Base-by-base conservation (phyloP, 2,888 invertebrate species). In the Aporophyla lueneburgensis region DNA sequence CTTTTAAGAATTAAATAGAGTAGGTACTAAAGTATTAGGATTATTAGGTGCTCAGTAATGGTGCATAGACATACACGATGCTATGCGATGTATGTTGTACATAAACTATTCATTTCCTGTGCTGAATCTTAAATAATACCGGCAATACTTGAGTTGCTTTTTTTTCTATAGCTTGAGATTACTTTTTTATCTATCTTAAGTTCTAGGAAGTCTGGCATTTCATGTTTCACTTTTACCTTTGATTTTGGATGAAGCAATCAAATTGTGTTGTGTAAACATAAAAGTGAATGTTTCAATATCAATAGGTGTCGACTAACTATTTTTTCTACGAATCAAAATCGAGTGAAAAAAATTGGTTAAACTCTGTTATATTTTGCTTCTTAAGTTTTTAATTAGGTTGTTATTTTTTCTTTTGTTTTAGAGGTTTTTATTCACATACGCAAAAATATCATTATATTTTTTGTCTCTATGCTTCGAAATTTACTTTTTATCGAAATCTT, bases 41-140 rank as follows among this genome's bases (percentile, higher is more conserved):
- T 76, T 66, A 76, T 66, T 33, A 58, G 56, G 40, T 62, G 43
- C 27, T n/a, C 2, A 24, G 43, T 56, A 58, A 56, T 53, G 58
- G 56, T 21, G 24, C 14, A 14, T 21, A 69, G 10, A 46, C 14
- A 58, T 21, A 27, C 27, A 51, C 62, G 43, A 54, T n/a, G 51
- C 27, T 49, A 53, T 46, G 56, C 43, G n/a, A n/a, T n/a, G n/a
- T n/a, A n/a, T 46, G n/a, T 46, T 24, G 43, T 49, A 53, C 27
- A 54, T 66, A n/a, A 49, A 40, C 24, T 40, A 46, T 63, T 21
- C 0, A 56, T 71, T 78, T 77, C 59, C 61, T 71, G 71, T 33
- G 33, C 16, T 58, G 53, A 58, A 53, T 69, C 49, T 77, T 69
- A 46, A 76, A 53, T 77, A 77, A 62, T 62, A 77, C 76, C 33